Evolutionary conservation across 1,140 invertebrate genomes (phyloP).

Genomic region (Ceratina calcarata): DNA sequence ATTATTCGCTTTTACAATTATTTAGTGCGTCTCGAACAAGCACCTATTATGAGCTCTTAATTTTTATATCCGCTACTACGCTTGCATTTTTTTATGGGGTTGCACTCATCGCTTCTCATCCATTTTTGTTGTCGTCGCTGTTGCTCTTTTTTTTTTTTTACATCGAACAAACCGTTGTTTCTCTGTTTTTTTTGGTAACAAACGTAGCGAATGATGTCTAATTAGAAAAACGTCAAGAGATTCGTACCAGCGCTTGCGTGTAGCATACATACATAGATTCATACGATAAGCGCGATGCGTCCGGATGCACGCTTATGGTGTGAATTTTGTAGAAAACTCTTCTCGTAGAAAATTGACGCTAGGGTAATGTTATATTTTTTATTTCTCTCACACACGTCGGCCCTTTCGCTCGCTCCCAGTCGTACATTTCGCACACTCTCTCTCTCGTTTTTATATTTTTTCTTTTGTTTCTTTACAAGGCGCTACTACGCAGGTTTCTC

Average conservation of each 20-base stretch:
- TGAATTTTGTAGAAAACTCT: constrained; percentile 67
- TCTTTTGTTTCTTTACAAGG: constrained; percentile 71
- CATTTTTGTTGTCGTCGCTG: not conserved
- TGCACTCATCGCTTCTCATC: not conserved
- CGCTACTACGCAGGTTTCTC: constrained; percentile 71
- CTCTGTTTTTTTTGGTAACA: constrained; percentile 24
- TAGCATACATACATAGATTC: constrained; percentile 66
- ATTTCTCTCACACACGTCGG: not conserved
- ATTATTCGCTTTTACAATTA: constrained; percentile 42
- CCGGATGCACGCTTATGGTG: constrained; percentile 54
- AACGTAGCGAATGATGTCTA: constrained; percentile 50
- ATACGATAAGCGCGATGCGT: constrained; percentile 58
- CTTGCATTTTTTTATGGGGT: constrained; percentile 29
- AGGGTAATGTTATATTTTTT: constrained; percentile 69
- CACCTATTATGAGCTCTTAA: constrained; percentile 37
- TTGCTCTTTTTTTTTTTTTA: not conserved
- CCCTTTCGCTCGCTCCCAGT: not conserved
- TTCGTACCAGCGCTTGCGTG: constrained; percentile 54
- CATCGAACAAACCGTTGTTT: not conserved
- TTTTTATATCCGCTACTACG: constrained; percentile 42
- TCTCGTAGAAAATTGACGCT: constrained; percentile 79
- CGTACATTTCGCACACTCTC: not conserved
- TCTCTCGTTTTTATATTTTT: constrained; percentile 19
- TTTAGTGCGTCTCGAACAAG: constrained; percentile 40
- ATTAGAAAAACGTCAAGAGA: constrained; percentile 61